These are phyloP conservation scores for Heliothis subflexa DNA, from an alignment of 1,140 invertebrate genomes.

Conservation along the genomic window DNA sequence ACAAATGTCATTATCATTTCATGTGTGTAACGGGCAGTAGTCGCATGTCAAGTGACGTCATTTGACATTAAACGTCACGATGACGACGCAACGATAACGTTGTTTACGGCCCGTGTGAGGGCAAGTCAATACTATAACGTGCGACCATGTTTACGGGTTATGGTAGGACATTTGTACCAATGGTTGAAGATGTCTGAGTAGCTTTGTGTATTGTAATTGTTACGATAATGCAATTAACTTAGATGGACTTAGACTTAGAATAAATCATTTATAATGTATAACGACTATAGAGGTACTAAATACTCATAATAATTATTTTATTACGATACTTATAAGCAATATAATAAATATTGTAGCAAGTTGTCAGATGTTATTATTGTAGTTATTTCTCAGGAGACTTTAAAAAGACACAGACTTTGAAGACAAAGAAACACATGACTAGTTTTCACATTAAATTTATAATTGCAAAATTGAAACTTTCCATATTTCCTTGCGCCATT, in stretches of 20 bases:
- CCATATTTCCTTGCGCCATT: not conserved
- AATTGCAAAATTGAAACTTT: not conserved
- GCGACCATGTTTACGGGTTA: not conserved
- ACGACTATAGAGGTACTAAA: no score
- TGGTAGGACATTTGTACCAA: not conserved
- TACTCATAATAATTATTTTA: no score
- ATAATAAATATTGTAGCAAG: not conserved
- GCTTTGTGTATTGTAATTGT: no score
- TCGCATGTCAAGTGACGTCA: slow-evolving; percentile 52
- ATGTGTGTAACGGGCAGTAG: slow-evolving; percentile 25
- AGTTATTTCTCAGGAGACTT: no score
- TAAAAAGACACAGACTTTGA: no score
- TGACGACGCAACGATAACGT: slow-evolving; percentile 60
- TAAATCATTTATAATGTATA: no score
- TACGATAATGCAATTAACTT: not conserved
- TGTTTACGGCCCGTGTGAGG: slow-evolving; percentile 55
- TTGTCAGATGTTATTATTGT: no score
- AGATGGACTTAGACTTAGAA: no score
- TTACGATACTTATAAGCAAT: not conserved
- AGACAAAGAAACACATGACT: no score
- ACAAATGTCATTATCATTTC: slow-evolving; percentile 60
- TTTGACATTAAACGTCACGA: slow-evolving; percentile 58
- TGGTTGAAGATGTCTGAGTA: not conserved
- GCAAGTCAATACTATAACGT: slow-evolving; percentile 28
- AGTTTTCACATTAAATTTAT: no score